Evolutionary conservation across 2,113 vertebrate species (phyloP).

Genomic region (Petaurus breviceps): DNA sequence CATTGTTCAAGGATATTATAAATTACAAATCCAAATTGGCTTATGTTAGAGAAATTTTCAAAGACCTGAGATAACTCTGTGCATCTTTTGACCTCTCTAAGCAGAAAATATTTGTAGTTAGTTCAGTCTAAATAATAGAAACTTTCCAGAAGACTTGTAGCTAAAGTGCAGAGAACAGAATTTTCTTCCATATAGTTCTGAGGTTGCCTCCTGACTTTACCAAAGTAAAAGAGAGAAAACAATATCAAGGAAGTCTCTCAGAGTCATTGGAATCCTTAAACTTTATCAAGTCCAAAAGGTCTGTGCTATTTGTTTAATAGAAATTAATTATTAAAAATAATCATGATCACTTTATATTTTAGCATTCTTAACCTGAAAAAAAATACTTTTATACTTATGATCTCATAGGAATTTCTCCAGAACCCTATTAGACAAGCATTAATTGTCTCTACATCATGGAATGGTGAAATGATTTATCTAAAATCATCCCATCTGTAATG

Average conservation of each 20-base stretch:
- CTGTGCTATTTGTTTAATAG: constrained; percentile 8
- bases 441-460: not conserved
- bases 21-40: not conserved
- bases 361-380: not conserved
- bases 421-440: not conserved
- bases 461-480: not conserved
- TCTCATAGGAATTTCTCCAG: not conserved
- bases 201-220: not conserved
- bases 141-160: not conserved
- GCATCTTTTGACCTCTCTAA: not conserved
- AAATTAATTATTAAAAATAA: constrained; percentile 27
- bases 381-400: not conserved
- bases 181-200: not conserved
- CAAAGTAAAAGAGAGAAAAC: not conserved
- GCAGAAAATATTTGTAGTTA: not conserved
- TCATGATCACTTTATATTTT: not conserved
- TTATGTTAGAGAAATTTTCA: not conserved
- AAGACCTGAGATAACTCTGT: not conserved
- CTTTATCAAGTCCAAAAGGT: not conserved
- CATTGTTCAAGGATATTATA: not conserved
- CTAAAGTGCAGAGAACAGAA: not conserved
- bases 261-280: not conserved
- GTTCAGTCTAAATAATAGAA: not conserved
- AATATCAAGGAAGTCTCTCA: not conserved
- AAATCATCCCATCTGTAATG: not conserved